Conservation (phyloP, 2,888 invertebrate species). For the Noctua janthe region DNA sequence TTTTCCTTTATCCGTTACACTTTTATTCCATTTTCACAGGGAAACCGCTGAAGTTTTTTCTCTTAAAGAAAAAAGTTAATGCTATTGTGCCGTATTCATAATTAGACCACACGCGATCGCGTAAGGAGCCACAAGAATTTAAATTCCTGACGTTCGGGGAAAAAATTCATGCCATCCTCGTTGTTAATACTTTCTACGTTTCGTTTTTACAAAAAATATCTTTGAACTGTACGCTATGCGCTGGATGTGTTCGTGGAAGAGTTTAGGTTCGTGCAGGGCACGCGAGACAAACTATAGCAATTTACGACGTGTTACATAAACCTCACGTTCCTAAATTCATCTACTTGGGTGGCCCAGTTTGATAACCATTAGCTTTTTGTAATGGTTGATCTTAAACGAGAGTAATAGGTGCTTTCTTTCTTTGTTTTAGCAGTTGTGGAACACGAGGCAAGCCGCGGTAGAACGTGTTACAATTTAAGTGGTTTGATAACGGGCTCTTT, state of each 20-base stretch:
- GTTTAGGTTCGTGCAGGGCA: constrained; percentile 75
- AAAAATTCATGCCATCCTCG: constrained; percentile 85
- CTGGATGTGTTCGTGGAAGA: constrained; percentile 83
- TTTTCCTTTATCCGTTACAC: constrained; percentile 80
- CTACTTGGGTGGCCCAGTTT: constrained; percentile 87
- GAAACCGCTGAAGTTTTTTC: constrained; percentile 76
- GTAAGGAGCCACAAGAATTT: constrained; percentile 85
- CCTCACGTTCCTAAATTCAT: constrained; percentile 83
- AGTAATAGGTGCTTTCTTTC: constrained; percentile 79
- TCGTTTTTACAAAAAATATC: constrained; percentile 84
- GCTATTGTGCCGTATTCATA: constrained; percentile 82
- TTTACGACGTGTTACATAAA: constrained; percentile 87
- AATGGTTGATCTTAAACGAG: constrained; percentile 81
- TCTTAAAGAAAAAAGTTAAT: constrained; percentile 71
- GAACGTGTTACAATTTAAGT: constrained; percentile 66
- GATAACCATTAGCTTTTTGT: constrained; percentile 87
- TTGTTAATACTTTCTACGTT: constrained; percentile 86
- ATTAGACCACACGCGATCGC: constrained; percentile 90
- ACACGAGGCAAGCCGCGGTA: constrained; percentile 56
- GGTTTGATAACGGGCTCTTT: constrained; percentile 60
- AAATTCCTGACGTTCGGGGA: constrained; percentile 86
- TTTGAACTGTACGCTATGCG: constrained; percentile 85
- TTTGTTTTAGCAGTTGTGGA: constrained; percentile 78
- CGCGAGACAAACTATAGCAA: constrained; percentile 81
- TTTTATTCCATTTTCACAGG: constrained; percentile 79